Evolutionary conservation across 2,888 invertebrate species (phyloP).

Genomic region (Gastracanthus pulcherrimus): DNA sequence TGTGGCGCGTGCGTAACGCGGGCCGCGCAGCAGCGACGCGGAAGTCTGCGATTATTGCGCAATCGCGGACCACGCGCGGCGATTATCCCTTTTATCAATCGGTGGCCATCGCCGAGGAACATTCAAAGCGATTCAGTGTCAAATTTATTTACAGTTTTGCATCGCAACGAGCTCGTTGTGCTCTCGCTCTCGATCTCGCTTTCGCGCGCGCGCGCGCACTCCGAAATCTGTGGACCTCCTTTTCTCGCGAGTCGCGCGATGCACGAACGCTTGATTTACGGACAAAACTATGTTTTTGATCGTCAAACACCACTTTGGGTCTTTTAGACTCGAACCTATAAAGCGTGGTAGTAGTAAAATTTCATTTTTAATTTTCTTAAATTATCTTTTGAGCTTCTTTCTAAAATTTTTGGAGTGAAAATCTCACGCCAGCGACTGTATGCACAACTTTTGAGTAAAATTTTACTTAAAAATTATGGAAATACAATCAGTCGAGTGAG

Average conservation of each 20-base stretch:
- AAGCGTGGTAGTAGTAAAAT: too few species aligned
- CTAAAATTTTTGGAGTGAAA: neutral
- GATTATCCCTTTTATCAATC: slow-evolving; percentile 49
- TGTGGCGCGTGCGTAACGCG: too few species aligned
- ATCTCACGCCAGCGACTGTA: too few species aligned
- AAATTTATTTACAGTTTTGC: slow-evolving; percentile 66
- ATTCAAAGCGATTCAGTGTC: slow-evolving; percentile 62
- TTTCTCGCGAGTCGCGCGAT: neutral
- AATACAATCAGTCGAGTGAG: too few species aligned
- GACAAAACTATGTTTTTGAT: neutral
- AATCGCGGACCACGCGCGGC: slow-evolving; percentile 24
- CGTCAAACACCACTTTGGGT: too few species aligned
- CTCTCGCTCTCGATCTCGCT: neutral
- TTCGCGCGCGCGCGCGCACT: neutral
- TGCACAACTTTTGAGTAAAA: too few species aligned
- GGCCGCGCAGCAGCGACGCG: slow-evolving; percentile 27
- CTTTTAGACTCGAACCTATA: too few species aligned
- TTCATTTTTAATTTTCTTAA: too few species aligned
- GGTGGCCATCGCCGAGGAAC: slow-evolving; percentile 52
- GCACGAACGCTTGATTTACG: neutral
- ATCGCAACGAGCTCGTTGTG: slow-evolving; percentile 25
- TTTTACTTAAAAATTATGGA: too few species aligned
- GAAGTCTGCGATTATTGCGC: slow-evolving; percentile 50
- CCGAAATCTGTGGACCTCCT: too few species aligned
- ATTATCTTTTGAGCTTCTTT: neutral